Evolutionary conservation across 2,113 vertebrate genomes (phyloP).

Genomic region (Xenopus laevis): DNA sequence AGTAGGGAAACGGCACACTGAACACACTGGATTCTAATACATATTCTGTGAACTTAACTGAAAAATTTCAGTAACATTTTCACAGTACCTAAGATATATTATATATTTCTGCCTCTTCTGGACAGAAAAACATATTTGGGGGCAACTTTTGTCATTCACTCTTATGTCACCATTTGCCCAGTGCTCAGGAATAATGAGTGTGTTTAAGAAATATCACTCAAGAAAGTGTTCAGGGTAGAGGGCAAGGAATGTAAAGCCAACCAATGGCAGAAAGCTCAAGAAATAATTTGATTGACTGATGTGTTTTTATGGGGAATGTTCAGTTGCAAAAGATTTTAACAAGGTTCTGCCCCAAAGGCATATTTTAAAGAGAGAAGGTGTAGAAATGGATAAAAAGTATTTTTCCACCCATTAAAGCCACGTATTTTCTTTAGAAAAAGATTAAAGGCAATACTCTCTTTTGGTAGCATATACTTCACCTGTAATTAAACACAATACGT

Average conservation of each 20-base stretch:
- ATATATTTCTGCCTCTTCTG: constrained; percentile 26
- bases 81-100: constrained; percentile 7
- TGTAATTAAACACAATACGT: constrained; percentile 29
- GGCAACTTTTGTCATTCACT: constrained; percentile 16
- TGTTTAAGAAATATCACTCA: constrained; percentile 37
- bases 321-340: constrained; percentile 42
- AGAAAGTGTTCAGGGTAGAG: constrained; percentile 27
- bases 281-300: constrained; percentile 34
- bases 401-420: constrained; percentile 18
- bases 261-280: constrained; percentile 15
- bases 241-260: constrained; percentile 30
- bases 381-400: constrained; percentile 1
- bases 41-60: no score
- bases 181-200: constrained; percentile 32
- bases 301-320: constrained; percentile 44
- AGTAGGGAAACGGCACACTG: no score
- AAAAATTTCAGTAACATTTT: no score
- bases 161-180: constrained; percentile 23
- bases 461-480: constrained; percentile 25
- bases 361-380: constrained; percentile 21
- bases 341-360: constrained; percentile 34
- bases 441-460: constrained; percentile 31
- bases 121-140: constrained; percentile 19
- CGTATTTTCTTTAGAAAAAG: constrained; percentile 35
- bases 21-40: no score